phyloP scores from a whole-genome alignment of 2,888 invertebrate species.

The Hirtodrosophila duncani region DNA sequence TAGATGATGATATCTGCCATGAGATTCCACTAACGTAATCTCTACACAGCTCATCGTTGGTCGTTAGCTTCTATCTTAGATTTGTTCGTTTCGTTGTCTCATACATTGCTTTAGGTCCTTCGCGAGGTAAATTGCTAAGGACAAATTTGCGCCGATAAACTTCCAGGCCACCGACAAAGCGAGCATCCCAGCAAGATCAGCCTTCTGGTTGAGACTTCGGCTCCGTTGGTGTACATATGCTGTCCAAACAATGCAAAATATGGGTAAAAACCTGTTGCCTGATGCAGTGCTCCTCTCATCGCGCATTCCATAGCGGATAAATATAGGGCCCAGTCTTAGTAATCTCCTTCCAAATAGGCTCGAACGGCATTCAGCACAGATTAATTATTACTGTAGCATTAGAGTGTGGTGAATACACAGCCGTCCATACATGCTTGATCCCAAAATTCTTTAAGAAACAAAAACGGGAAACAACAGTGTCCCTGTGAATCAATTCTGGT shows the following conservation, averaged over 20 bases:
- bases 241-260: conserved; percentile 1
- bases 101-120: too few species aligned
- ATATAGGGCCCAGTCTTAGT: neutral
- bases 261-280: neutral
- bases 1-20: too few species aligned
- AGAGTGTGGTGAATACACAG: conserved; percentile 1
- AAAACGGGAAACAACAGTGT: too few species aligned
- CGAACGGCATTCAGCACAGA: neutral
- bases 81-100: too few species aligned
- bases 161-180: too few species aligned
- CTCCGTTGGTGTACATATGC: neutral
- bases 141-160: too few species aligned
- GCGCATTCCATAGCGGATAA: neutral
- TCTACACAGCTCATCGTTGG: too few species aligned
- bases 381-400: conserved; percentile 1
- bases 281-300: neutral
- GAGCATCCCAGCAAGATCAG: neutral
- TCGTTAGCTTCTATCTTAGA: too few species aligned
- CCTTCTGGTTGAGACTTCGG: neutral
- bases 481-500: too few species aligned
- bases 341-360: neutral
- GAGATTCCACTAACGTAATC: too few species aligned
- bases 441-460: too few species aligned
- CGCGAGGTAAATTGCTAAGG: too few species aligned
- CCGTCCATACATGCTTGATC: neutral